Evolutionary conservation across 2,888 invertebrate species (phyloP).

Genomic region (Erebia ligea): DNA sequence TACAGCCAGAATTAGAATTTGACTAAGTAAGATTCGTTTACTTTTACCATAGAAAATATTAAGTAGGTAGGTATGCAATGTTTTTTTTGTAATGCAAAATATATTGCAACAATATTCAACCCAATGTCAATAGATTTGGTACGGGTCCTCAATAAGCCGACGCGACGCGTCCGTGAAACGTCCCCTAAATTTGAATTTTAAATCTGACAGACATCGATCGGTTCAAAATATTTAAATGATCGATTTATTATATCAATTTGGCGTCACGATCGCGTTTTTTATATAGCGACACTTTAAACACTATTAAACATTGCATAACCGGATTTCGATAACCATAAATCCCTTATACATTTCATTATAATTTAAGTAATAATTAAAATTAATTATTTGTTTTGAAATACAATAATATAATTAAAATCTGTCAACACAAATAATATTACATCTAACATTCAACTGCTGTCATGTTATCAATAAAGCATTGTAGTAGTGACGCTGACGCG

Average conservation of each 20-base stretch:
- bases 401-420: too few relatives aligned
- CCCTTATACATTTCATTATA: neutral
- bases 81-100: neutral
- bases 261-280: conserved; percentile 27
- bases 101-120: conserved; percentile 4
- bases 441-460: neutral
- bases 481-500: neutral
- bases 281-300: neutral
- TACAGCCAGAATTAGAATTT: neutral
- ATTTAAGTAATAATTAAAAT: too few relatives aligned
- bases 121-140: conserved; percentile 42
- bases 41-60: too few relatives aligned
- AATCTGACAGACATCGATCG: conserved; percentile 49
- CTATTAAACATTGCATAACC: conserved; percentile 16
- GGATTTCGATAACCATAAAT: neutral
- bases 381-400: too few relatives aligned
- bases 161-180: conserved; percentile 51
- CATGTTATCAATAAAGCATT: neutral
- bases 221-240: conserved; percentile 48
- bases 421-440: neutral
- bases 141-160: conserved; percentile 49
- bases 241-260: conserved; percentile 39
- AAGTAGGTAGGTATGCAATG: neutral
- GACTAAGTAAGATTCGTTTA: neutral
- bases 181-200: conserved; percentile 52